Evolutionary conservation across 2,797 vertebrate genomes (phyloP).

Genomic region (Hypotaenidia philippensis): DNA sequence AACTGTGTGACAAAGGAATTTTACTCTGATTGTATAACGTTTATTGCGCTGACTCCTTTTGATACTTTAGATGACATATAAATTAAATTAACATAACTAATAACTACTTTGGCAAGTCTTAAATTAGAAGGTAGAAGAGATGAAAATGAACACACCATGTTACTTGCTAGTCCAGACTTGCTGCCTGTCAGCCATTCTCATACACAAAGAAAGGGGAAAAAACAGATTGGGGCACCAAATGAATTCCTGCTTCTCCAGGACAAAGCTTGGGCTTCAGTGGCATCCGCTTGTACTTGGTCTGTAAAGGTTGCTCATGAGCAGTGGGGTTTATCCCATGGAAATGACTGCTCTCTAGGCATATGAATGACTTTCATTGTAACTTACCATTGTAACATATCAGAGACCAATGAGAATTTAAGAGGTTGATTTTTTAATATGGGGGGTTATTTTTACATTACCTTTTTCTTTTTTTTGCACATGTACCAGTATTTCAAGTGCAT

Average conservation of each 20-base stretch:
- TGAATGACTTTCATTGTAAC: neutral
- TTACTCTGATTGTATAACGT: neutral
- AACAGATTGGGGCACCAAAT: neutral
- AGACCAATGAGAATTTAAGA: neutral
- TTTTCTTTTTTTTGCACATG: neutral
- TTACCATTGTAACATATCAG: too few species aligned
- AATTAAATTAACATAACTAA: constrained; percentile 32
- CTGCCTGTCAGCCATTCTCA: neutral
- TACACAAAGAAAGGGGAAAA: neutral
- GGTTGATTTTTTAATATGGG: neutral
- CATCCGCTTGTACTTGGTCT: neutral
- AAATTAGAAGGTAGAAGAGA: constrained; percentile 18
- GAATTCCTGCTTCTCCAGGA: neutral
- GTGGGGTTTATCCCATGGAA: neutral
- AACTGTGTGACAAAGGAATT: neutral
- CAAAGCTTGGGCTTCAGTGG: neutral
- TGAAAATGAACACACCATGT: neutral
- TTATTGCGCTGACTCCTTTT: neutral
- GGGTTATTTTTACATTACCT: neutral
- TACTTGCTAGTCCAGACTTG: neutral
- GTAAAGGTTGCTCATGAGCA: accelerated
- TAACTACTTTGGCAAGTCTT: neutral
- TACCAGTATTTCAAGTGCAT: neutral
- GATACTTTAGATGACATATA: neutral
- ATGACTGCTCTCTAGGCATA: neutral